These are phyloP conservation scores for Euborellia annulipes DNA, from an alignment of 1,140 invertebrate species.

Conservation along the genomic window DNA sequence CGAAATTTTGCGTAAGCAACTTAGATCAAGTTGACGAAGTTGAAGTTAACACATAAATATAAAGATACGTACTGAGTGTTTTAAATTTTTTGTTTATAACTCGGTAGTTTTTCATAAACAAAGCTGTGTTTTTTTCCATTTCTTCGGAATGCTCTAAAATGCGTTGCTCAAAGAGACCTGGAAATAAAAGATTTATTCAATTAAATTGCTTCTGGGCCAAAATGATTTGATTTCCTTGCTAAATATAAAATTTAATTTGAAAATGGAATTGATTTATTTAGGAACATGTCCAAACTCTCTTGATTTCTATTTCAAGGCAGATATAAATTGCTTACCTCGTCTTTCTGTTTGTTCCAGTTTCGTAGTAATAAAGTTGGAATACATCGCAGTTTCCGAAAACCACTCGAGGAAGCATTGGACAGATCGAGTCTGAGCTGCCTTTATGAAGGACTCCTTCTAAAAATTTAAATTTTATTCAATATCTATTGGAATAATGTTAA, in stretches of 20 bases:
- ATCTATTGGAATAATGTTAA: too few relatives aligned
- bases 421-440: slow-evolving; percentile 38
- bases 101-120: slow-evolving; percentile 13
- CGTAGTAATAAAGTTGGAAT: slow-evolving; percentile 32
- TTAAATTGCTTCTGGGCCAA: too few relatives aligned
- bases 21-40: too few relatives aligned
- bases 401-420: slow-evolving; percentile 57
- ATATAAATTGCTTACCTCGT: slow-evolving; percentile 3
- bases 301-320: neutral
- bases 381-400: slow-evolving; percentile 74
- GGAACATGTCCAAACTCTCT: neutral
- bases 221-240: neutral
- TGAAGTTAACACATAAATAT: too few relatives aligned
- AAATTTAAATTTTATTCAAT: too few relatives aligned
- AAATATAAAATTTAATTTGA: neutral
- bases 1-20: too few relatives aligned
- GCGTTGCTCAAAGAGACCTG: slow-evolving; percentile 24
- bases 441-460: slow-evolving; percentile 29
- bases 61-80: slow-evolving; percentile 8
- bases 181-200: too few relatives aligned
- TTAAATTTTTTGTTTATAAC: slow-evolving; percentile 17
- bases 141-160: slow-evolving; percentile 20
- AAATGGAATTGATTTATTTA: too few relatives aligned
- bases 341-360: slow-evolving; percentile 13
- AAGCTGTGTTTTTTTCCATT: slow-evolving; percentile 10